phyloP scores from a whole-genome alignment of 2,797 vertebrate species.

The Siniperca undulata region DNA sequence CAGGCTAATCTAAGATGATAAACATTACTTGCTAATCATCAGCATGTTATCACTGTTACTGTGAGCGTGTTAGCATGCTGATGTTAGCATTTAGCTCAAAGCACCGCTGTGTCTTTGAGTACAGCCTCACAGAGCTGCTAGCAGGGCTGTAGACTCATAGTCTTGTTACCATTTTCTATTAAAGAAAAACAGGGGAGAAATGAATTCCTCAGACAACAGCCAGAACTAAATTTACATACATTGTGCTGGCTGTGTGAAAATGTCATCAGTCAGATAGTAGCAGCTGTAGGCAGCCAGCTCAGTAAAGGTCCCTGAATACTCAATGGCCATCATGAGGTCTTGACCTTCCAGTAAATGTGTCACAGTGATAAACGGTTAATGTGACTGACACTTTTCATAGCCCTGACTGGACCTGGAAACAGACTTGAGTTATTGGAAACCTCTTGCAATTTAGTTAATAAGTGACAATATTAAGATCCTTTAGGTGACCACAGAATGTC shows the following conservation, averaged over 20 bases:
- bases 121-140: neutral
- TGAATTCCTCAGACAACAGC: conserved; percentile 6
- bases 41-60: neutral
- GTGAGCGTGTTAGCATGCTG: neutral
- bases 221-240: conserved; percentile 40
- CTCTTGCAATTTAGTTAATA: conserved; percentile 30
- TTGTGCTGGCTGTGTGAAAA: conserved; percentile 56
- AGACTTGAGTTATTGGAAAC: neutral
- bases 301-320: conserved; percentile 56
- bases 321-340: conserved; percentile 60
- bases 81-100: neutral
- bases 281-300: conserved; percentile 58
- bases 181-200: neutral
- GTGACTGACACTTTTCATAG: conserved; percentile 40
- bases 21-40: neutral
- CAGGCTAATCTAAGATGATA: neutral
- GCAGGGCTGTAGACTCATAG: neutral
- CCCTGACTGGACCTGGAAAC: conserved; percentile 7
- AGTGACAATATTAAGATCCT: neutral
- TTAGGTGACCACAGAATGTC: neutral
- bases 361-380: conserved; percentile 55
- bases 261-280: conserved; percentile 49
- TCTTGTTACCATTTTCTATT: neutral
- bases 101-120: neutral
- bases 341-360: conserved; percentile 73